Conservation (phyloP, 1,140 invertebrate species). For the Epicauta chinensis region DNA sequence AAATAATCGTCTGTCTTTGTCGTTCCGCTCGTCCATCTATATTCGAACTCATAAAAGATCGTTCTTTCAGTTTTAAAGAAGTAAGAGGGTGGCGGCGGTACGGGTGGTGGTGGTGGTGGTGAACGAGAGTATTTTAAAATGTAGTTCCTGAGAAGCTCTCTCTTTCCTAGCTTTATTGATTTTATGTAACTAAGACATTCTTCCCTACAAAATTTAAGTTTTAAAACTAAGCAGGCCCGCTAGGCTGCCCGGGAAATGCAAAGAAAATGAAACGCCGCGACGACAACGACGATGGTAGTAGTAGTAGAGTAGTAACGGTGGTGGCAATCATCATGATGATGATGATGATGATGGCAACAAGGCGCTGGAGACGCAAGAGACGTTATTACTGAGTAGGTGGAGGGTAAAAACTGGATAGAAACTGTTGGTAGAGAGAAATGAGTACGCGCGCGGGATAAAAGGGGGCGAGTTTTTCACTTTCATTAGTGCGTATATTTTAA, state of each 20-base stretch:
- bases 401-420: background rate
- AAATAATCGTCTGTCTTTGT: too few species aligned
- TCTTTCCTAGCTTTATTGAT: conserved; percentile 39
- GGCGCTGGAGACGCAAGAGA: conserved; percentile 1
- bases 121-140: conserved; percentile 35
- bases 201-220: conserved; percentile 44
- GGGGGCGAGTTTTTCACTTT: conserved; percentile 36
- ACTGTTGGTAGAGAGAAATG: too few species aligned
- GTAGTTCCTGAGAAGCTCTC: conserved; percentile 30
- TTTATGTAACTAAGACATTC: conserved; percentile 45
- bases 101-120: too few species aligned
- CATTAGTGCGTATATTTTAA: conserved; percentile 33
- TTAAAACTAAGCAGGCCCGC: conserved; percentile 42
- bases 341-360: background rate
- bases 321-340: background rate
- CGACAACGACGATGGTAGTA: background rate
- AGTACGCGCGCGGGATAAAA: too few species aligned
- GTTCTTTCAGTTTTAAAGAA: too few species aligned
- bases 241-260: conserved; percentile 39
- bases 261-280: conserved; percentile 33
- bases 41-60: too few species aligned
- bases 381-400: background rate
- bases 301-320: background rate
- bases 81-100: too few species aligned
- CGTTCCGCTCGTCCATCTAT: too few species aligned